Evolutionary conservation across 2,888 invertebrate genomes (phyloP), one percentile per base, ranked within the genome.

Genomic region (Andrena bicolor): DNA sequence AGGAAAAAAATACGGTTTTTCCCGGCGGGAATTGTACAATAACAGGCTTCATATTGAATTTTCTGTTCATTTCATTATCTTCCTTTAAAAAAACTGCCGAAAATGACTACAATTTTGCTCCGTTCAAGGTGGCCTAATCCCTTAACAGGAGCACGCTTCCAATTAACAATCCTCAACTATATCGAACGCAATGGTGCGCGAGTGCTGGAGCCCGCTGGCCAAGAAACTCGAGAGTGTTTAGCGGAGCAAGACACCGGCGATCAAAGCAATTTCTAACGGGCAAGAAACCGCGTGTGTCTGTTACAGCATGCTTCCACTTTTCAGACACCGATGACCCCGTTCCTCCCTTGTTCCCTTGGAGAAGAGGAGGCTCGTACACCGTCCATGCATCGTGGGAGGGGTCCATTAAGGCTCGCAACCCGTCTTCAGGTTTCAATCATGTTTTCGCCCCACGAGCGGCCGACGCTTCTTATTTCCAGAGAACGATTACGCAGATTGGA

Each of bases 401-500:
- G 63, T 73, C 87, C 60, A 87, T 87, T 84, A 87, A 61, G 80
- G 26, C 28, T 8, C 32, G 2, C 53, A 76, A 58, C 71, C 72
- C 61, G 49, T 41, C 74, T 74, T 80, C 64, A 32, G 74, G 69
- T 84, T 86, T 82, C 80, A 86, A 86, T 84, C 86, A 73, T 58
- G 80, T 79, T 73, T 70, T 35, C 30, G 20, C n/a, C 51, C 56
- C 71, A 61, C 13, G 10, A 30, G 23, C 35, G 8, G 56, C 73
- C 73, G 72, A 60, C 83, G 85, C 69, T 89, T 80, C 89, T 89
- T 88, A 88, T 89, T 88, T 83, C 82, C 79, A 77, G 80, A 79
- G 86, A 83, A 79, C 88, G 88, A 89, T 89, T 89, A 89, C 89
- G 87, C 79, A 89, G 85, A 89, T 89, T 89, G 89, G 90, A 90